Conservation (phyloP, 1,140 invertebrate genomes). For the Pseudobourletiella spinata region DNA sequence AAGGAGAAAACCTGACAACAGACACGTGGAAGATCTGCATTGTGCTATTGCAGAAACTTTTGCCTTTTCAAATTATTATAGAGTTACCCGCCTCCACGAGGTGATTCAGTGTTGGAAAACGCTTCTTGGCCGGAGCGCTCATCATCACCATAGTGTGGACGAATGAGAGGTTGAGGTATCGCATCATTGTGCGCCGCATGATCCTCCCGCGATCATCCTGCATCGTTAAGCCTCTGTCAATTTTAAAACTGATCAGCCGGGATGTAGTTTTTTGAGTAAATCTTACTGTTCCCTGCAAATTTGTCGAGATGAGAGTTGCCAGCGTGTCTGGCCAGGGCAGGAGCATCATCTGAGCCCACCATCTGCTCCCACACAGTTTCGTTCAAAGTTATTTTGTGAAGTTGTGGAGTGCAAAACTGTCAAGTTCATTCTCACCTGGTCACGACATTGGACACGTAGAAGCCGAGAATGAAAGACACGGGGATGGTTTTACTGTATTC, state of each 20-base stretch:
- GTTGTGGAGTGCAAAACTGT: too few species aligned
- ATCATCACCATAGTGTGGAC: constrained; percentile 41
- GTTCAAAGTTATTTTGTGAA: too few species aligned
- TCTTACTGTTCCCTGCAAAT: not conserved
- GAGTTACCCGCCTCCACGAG: constrained; percentile 39
- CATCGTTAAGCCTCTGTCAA: not conserved
- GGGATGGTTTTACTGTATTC: constrained; percentile 68
- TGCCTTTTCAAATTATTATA: too few species aligned
- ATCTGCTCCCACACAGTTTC: too few species aligned
- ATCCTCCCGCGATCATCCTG: constrained; percentile 42
- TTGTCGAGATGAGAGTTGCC: not conserved
- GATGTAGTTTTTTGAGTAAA: too few species aligned
- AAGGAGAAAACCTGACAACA: constrained; percentile 49
- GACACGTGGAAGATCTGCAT: too few species aligned
- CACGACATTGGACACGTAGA: constrained; percentile 88
- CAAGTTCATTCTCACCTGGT: constrained; percentile 81
- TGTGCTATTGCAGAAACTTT: too few species aligned
- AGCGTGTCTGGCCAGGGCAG: constrained; percentile 1
- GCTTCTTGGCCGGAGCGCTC: constrained; percentile 46
- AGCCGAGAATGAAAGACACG: constrained; percentile 77
- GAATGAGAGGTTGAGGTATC: constrained; percentile 47
- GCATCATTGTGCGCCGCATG: constrained; percentile 48
- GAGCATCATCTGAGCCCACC: too few species aligned
- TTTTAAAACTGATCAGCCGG: too few species aligned
- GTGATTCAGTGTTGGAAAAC: constrained; percentile 49